phyloP scores from a whole-genome alignment of 2,888 invertebrate species.

The Agrilus biguttatus region DNA sequence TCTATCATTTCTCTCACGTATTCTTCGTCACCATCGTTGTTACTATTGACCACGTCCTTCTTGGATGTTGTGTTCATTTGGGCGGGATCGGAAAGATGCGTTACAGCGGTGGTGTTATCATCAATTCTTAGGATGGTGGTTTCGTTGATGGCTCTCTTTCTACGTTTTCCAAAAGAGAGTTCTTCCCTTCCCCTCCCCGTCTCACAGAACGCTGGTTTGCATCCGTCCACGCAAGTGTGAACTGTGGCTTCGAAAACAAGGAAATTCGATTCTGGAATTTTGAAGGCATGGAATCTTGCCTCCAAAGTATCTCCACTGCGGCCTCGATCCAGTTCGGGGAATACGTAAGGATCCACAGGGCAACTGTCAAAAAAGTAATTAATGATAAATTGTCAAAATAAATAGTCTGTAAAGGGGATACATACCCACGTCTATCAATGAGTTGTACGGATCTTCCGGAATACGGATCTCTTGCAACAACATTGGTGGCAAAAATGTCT shows the following conservation, averaged over 20 bases:
- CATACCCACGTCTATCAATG: constrained; percentile 78
- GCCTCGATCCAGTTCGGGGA: constrained; percentile 77
- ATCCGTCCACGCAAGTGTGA: constrained; percentile 74
- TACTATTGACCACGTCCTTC: constrained; percentile 35
- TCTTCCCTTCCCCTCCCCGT: constrained; percentile 66
- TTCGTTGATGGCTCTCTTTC: constrained; percentile 39
- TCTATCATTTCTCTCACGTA: constrained; percentile 83
- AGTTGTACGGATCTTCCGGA: constrained; percentile 80
- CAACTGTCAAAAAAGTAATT: constrained; percentile 42
- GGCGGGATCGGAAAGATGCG: constrained; percentile 16
- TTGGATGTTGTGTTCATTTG: constrained; percentile 24
- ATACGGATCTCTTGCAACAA: constrained; percentile 84
- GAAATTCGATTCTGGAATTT: constrained; percentile 88
- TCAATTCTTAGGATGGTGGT: constrained; percentile 13
- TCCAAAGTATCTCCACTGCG: constrained; percentile 77
- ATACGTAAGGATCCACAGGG: constrained; percentile 82
- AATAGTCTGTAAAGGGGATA: constrained; percentile 4
- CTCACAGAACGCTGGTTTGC: constrained; percentile 80
- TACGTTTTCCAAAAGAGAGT: constrained; percentile 60
- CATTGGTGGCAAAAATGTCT: constrained; percentile 87
- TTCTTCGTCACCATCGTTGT: constrained; percentile 37
- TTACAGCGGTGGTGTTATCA: constrained; percentile 14
- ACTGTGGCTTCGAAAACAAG: constrained; percentile 87
- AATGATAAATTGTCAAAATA: background rate
- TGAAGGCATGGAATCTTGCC: constrained; percentile 86